These are phyloP conservation scores for Aporophyla lueneburgensis DNA, from an alignment of 2,888 invertebrate genomes.

Conservation along the genomic window DNA sequence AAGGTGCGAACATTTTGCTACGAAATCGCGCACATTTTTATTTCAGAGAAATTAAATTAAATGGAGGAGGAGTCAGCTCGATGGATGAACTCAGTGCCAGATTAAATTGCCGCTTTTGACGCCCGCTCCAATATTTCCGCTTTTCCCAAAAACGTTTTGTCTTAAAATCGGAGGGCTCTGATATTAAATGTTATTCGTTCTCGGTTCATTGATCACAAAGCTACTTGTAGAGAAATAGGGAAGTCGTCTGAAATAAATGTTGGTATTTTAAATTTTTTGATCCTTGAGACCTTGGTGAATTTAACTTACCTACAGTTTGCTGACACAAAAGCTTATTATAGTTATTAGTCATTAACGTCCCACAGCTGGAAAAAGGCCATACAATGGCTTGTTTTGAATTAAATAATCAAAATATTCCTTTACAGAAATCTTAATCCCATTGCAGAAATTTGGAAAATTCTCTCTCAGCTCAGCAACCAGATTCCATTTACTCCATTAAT, in stretches of 20 bases:
- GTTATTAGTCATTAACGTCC: too few species aligned
- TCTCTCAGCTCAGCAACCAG: background rate
- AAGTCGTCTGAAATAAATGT: slow-evolving; percentile 13
- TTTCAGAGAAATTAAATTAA: slow-evolving; percentile 45
- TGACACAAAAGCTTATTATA: background rate
- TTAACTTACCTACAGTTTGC: background rate
- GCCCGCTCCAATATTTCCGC: slow-evolving; percentile 36
- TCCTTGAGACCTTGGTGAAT: background rate
- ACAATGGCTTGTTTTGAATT: background rate
- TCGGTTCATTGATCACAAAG: slow-evolving; percentile 34
- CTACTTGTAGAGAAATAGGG: slow-evolving; percentile 1
- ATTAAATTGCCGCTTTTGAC: slow-evolving; percentile 47
- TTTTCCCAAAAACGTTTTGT: slow-evolving; percentile 23
- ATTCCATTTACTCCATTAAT: slow-evolving; percentile 20
- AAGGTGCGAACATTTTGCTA: slow-evolving; percentile 65
- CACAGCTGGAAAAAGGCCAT: too few species aligned
- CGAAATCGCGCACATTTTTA: slow-evolving; percentile 60
- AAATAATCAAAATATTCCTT: background rate
- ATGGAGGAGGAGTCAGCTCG: slow-evolving; percentile 27
- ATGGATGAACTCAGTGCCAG: slow-evolving; percentile 29
- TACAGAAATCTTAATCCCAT: background rate
- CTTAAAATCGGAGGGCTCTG: slow-evolving; percentile 31
- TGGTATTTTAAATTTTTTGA: background rate
- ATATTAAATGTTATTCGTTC: slow-evolving; percentile 47
- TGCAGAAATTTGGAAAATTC: background rate